phyloP scores from a whole-genome alignment of 2,888 invertebrate species.

The Dicranocentrus wangi region DNA sequence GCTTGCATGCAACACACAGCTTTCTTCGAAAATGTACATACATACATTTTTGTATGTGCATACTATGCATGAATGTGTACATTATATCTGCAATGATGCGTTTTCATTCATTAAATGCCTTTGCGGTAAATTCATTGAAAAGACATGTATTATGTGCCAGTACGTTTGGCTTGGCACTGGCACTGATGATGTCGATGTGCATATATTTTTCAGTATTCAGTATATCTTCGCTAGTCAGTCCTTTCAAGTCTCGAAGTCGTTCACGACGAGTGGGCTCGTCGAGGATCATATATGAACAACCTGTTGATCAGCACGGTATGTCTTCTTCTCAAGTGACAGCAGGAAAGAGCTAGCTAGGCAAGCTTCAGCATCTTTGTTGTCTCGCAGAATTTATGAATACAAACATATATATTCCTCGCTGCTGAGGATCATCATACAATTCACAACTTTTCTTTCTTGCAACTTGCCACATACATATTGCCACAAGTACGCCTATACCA shows the following conservation, averaged over 20 bases:
- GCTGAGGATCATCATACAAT: background rate
- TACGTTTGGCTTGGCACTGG: too few species aligned
- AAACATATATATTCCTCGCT: background rate
- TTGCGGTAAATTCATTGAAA: constrained; percentile 10
- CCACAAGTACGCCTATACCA: too few species aligned
- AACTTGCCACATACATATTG: background rate
- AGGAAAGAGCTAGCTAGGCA: background rate
- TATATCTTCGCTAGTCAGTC: background rate
- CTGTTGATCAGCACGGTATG: background rate
- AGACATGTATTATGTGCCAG: background rate
- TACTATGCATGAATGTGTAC: background rate
- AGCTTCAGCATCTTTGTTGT: background rate
- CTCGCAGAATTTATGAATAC: background rate
- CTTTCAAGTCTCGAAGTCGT: background rate
- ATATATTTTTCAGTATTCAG: background rate
- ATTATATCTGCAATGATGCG: background rate
- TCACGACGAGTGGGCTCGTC: background rate
- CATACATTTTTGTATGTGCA: background rate
- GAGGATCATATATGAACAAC: too few species aligned
- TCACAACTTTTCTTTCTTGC: background rate
- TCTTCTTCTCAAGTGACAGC: background rate
- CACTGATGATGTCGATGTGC: background rate
- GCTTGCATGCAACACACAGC: constrained; percentile 1
- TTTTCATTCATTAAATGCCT: background rate
- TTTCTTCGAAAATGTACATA: constrained; percentile 7